Evolutionary conservation across 2,113 vertebrate species (phyloP), one percentile per base, ranked within the genome.

Genomic region (Hyaena hyaena): DNA sequence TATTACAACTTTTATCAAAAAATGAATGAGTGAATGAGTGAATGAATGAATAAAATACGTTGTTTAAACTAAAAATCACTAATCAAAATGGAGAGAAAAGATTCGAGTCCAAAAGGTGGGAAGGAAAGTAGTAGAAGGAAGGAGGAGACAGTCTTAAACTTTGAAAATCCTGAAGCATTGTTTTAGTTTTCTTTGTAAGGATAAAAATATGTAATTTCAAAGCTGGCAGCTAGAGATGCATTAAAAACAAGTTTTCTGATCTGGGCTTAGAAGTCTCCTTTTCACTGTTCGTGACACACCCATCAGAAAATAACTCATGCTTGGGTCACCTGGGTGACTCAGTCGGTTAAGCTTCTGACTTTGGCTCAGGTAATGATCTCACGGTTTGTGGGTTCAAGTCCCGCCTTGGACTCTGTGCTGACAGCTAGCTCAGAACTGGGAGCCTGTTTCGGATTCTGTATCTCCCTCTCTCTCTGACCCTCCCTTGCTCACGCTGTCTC

Each of bases 1-100:
- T 58, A 77, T 35, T 35, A 48, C 8, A 77, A 48, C 45, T 84
- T 95, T 68, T 90, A 48, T 90, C 33, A 88, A 82, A 61, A 73
- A 79, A 81, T 81, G 58, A 50, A 31, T 63, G 53, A 35, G 12
- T 26, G 23, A 26, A 24, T 80, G 48, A 53, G 12, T 26, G 23
- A 26, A 24, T 80, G 48, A 53, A n/a, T 45, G 39, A 48, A 5
- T n/a, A 79, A 80, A 80, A 90, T 66, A 65, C 17, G 55, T 12
- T 33, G 43, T 80, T 94, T 80, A 87, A 94, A 90, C 63, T 73
- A 73, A 90, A 90, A 83, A 90, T 84, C 55, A 68, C n/a, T 68
- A 80, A 80, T 43, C 71, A 74, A 74, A 73, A 65, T 88, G 4
- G 92, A 89, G 63, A 83, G 86, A 93, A 2, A 95, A 87, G 92